Base-by-base conservation (phyloP, 2,797 vertebrate genomes). In the Harpagifer antarcticus region DNA sequence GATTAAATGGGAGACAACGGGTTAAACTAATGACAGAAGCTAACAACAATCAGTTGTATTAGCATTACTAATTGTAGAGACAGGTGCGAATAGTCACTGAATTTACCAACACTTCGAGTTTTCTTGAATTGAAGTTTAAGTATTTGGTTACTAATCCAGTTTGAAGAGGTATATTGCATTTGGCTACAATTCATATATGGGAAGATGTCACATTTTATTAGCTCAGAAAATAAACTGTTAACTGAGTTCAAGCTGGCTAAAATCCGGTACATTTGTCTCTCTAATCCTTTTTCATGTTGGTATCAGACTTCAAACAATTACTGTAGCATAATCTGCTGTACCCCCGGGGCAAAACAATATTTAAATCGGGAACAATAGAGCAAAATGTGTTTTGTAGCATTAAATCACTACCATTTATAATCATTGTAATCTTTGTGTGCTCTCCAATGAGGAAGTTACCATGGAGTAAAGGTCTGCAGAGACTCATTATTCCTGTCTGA, bases 1-100 rank as follows among this genome's bases (percentile, higher is more conserved):
- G 62, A 76, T 64, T 58, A 62, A 66, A 76, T n/a, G 33, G 9
- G 33, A 19, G 16, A 9, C 45, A 58, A 50, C 53, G 19, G 37
- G 31, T 52, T 23, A 23, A 66, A 42, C 27, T 23, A 43, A 10
- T 47, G 17, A 44, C 37, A 42, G 9, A 42, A 27, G 23, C 19
- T 45, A 19, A 8, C 15, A 50, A 14, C 33, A 15, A 44, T 7
- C 16, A 11, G 47, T 59, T 58, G 13, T 23, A n/a, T 45, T 12
- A 33, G 33, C n/a, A 12, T 6, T 52, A 20, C 20, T 37, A 19
- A 59, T 44, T 63, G 20, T 64, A 68, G 10, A 63, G 58, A 23
- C 14, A 55, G 10, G 13, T 42, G 3, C 7, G 2, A 7, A 37
- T 37, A 37, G 33, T 37, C 6, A 9, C 13, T 53, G 1, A 33